Base-by-base conservation (phyloP, 2,888 invertebrate species). In the Napeogenes inachia region DNA sequence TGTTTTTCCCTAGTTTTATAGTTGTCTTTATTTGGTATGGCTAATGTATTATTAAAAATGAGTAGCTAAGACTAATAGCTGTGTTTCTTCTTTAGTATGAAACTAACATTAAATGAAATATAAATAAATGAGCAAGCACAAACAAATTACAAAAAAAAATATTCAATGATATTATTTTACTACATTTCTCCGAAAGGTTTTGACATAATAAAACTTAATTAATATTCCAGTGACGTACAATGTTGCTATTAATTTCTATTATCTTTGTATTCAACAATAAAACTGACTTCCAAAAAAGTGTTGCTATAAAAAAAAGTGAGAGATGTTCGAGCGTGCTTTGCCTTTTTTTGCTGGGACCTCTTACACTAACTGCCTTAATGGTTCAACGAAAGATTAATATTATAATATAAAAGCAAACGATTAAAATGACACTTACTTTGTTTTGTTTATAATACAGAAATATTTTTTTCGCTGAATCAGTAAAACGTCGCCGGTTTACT, bases 1-100 rank as follows among this genome's bases (percentile, higher is more conserved):
- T 78, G 75, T 75, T 84, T 83, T 85, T 82, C 73, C 77, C 81
- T 82, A 73, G 78, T 81, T 85, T 87, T 85, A 84, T 84, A 82
- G 75, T 75, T 73, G 69, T 72, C 87, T 85, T 74, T 86, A 84
- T 88, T 86, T 85, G 86, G 87, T 59, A 69, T 78, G 76, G 80
- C 80, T 62, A 63, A 63, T 65, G 65, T 61, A 21, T 66, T 67
- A 65, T 65, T 58, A 57, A 57, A 65, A 68, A 66, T 53, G 58
- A 62, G 65, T 57, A 57, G 56, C 54, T 30, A 50, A 66, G 69
- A 66, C 67, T 65, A 64, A 62, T 69, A 69, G 67, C 69, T 68
- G 58, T 64, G 66, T 70, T 66, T 64, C 55, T 56, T 63, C 68
- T 57, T 30, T 45, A 38, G n/a, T 21, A 21, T 13, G 8, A 10